phyloP scores from a whole-genome alignment of 2,888 invertebrate species.

The Sclerodermus sp. region DNA sequence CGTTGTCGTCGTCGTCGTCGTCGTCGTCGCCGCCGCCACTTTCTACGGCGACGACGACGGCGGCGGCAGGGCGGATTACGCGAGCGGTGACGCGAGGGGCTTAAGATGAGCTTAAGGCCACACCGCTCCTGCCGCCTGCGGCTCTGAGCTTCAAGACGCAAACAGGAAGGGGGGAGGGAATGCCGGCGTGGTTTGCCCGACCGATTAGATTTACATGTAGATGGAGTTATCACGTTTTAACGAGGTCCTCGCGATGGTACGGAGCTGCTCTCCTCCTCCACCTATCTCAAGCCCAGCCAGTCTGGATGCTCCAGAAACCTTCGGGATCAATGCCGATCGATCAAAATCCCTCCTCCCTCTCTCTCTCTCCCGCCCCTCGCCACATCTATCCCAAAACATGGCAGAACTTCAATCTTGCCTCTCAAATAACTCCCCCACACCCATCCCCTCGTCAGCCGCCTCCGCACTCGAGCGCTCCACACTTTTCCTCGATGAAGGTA shows the following conservation, averaged over 20 bases:
- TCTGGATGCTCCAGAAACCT: too few relatives aligned
- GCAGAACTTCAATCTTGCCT: too few relatives aligned
- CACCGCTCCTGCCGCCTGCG: conserved; percentile 10
- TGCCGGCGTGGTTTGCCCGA: conserved; percentile 26
- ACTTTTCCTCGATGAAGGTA: too few relatives aligned
- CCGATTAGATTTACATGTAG: conserved; percentile 52
- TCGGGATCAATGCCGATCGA: conserved; percentile 8
- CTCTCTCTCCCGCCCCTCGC: background rate
- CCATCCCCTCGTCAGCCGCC: too few relatives aligned
- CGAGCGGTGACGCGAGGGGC: conserved; percentile 2
- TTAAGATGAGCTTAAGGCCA: conserved; percentile 14
- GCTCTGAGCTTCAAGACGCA: background rate
- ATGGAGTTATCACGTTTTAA: conserved; percentile 51
- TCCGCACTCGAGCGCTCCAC: too few relatives aligned
- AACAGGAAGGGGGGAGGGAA: conserved; percentile 27
- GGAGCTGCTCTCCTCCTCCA: background rate
- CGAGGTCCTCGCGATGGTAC: conserved; percentile 31
- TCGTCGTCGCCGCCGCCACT: too few relatives aligned
- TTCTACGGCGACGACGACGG: too few relatives aligned
- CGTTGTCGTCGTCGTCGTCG: too few relatives aligned
- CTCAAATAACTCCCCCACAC: too few relatives aligned
- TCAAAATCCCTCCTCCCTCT: conserved; percentile 31
- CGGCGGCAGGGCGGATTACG: too few relatives aligned
- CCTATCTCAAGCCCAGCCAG: background rate
- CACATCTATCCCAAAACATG: too few relatives aligned